phyloP scores from a whole-genome alignment of 2,888 invertebrate species.

The Stenchaetothrips biformis region DNA sequence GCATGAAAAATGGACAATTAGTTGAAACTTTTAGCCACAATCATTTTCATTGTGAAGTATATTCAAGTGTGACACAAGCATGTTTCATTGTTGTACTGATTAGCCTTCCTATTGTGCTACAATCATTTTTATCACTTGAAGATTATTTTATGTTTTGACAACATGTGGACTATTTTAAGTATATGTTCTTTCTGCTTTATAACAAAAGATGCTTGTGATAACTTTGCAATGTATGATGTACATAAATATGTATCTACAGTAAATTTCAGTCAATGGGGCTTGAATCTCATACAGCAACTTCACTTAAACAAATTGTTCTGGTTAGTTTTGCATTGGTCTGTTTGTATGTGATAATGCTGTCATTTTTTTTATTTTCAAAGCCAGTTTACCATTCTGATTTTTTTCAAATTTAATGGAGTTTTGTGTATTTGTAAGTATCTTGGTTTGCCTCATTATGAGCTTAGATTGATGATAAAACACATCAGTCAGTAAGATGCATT shows the following conservation, averaged over 20 bases:
- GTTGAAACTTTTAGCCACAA: too few species aligned
- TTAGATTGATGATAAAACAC: background rate
- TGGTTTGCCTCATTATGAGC: background rate
- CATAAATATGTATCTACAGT: background rate
- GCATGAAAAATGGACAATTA: too few species aligned
- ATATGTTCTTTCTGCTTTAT: background rate
- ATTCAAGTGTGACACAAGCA: background rate
- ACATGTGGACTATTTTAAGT: background rate
- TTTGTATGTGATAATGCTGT: background rate
- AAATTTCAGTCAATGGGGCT: background rate
- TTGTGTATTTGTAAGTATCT: background rate
- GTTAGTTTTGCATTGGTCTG: background rate
- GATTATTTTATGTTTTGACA: constrained; percentile 17
- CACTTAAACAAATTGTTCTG: background rate
- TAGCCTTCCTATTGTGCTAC: background rate
- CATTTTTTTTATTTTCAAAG: background rate
- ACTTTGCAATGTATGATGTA: background rate
- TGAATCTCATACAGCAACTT: background rate
- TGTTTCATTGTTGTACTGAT: background rate
- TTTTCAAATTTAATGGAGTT: too few species aligned
- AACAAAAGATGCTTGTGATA: background rate
- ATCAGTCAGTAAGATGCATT: background rate
- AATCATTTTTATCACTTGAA: background rate
- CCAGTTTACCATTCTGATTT: too few species aligned
- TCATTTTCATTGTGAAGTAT: background rate